phyloP scores from a whole-genome alignment of 2,797 vertebrate species.

The Arnoldichthys spilopterus region DNA sequence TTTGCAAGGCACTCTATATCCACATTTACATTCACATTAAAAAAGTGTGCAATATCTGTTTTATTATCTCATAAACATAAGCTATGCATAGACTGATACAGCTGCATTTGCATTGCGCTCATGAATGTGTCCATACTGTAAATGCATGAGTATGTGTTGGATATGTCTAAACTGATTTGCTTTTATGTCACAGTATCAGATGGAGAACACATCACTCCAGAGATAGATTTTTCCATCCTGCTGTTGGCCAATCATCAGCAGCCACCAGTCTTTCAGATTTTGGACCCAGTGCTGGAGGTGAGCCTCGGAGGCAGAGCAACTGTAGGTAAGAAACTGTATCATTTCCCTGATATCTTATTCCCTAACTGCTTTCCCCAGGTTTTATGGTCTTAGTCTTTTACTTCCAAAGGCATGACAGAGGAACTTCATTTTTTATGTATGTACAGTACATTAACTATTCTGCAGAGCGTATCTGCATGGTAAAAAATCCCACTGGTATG shows the following conservation, averaged over 20 bases:
- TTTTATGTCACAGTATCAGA: slow-evolving; percentile 82
- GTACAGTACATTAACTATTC: not conserved
- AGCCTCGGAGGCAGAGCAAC: slow-evolving; percentile 82
- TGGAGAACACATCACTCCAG: slow-evolving; percentile 85
- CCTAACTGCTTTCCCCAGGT: not conserved
- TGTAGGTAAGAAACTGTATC: slow-evolving; percentile 79
- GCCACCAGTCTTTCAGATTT: slow-evolving; percentile 85
- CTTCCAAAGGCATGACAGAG: not conserved
- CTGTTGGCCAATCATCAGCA: slow-evolving; percentile 83
- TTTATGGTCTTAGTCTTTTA: not conserved
- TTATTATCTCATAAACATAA: not conserved
- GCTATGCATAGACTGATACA: not conserved
- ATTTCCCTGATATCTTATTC: not conserved
- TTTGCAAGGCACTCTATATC: not conserved
- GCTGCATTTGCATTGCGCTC: not conserved
- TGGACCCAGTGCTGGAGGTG: slow-evolving; percentile 87
- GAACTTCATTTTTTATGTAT: not conserved
- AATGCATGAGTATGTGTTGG: not conserved
- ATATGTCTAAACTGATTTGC: slow-evolving; percentile 23
- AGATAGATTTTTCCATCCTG: slow-evolving; percentile 89
- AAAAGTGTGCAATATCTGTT: not conserved
- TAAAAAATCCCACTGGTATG: not conserved
- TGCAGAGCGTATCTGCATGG: not conserved
- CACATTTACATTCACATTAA: not conserved
- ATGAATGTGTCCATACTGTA: slow-evolving; percentile 6